Percentiles rank a stretch among this genome's conserved stretches.
Evolutionary conservation across 2,888 invertebrate species (phyloP).

Genomic region (Brenthis hecate): DNA sequence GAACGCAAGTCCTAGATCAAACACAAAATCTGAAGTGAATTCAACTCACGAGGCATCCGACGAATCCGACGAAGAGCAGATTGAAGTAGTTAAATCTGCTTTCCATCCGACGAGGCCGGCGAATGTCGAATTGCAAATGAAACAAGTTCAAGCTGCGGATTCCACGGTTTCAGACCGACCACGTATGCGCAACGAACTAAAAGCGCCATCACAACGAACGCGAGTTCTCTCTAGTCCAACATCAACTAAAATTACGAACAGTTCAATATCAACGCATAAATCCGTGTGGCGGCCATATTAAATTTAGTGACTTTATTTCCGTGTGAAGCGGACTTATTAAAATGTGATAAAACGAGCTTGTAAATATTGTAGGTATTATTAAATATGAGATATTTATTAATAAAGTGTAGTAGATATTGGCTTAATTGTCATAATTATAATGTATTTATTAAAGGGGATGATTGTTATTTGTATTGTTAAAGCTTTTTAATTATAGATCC

Average conservation of each 20-base stretch:
- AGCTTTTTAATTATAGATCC: slow-evolving; percentile 55
- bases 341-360: slow-evolving; percentile 82
- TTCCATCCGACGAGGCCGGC: slow-evolving; percentile 86
- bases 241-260: slow-evolving; percentile 82
- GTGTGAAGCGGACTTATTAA: slow-evolving; percentile 57
- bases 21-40: slow-evolving; percentile 83
- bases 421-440: slow-evolving; percentile 58
- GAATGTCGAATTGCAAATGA: slow-evolving; percentile 80
- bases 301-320: slow-evolving; percentile 53
- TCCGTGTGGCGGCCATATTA: slow-evolving; percentile 90
- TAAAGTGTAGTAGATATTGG: slow-evolving; percentile 66
- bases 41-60: slow-evolving; percentile 85
- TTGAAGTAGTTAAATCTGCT: slow-evolving; percentile 89
- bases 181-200: slow-evolving; percentile 78
- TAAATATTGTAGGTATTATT: slow-evolving; percentile 60
- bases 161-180: slow-evolving; percentile 81
- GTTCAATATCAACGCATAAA: slow-evolving; percentile 82
- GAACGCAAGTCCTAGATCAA: slow-evolving; percentile 74
- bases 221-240: slow-evolving; percentile 74
- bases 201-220: slow-evolving; percentile 82
- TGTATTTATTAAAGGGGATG: slow-evolving; percentile 53
- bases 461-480: slow-evolving; percentile 70
- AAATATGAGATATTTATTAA: slow-evolving; percentile 52
- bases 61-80: slow-evolving; percentile 87
- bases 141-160: slow-evolving; percentile 82